These are phyloP conservation scores for Lytechinus pictus DNA, from an alignment of 35 echinoderm and acorn worm species.

Conservation along the genomic window DNA sequence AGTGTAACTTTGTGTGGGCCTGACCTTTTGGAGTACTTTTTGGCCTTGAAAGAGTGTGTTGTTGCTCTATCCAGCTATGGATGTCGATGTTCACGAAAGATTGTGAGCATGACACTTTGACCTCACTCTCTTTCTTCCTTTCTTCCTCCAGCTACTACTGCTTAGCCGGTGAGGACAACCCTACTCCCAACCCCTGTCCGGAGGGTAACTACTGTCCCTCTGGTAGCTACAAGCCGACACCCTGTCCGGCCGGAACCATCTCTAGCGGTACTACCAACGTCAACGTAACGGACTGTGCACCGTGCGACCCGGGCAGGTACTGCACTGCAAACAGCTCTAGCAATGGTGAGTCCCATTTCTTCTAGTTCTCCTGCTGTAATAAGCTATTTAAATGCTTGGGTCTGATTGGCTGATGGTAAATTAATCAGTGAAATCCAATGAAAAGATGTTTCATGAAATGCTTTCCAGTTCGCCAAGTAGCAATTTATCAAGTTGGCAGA, in stretches of 20 bases:
- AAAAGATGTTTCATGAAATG: too few species aligned
- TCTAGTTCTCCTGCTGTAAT: not conserved
- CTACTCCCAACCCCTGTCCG: constrained; percentile 75
- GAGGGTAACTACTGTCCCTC: constrained; percentile 90
- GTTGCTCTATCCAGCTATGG: too few species aligned
- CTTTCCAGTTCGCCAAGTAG: too few species aligned
- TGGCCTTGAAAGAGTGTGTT: too few species aligned
- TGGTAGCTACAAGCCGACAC: constrained; percentile 89
- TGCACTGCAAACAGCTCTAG: constrained; percentile 93
- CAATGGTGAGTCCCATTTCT: constrained; percentile 63
- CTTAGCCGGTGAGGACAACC: constrained; percentile 77
- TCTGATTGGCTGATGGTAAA: too few species aligned
- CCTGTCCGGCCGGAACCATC: constrained; percentile 83
- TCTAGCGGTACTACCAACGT: constrained; percentile 77
- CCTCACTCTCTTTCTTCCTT: not conserved
- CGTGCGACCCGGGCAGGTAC: constrained; percentile 82
- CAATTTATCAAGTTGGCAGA: too few species aligned
- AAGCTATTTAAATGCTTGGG: too few species aligned
- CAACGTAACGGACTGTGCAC: constrained; percentile 74
- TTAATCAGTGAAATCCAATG: too few species aligned
- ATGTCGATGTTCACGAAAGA: too few species aligned
- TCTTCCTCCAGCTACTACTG: constrained; percentile 81
- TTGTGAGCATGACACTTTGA: not conserved
- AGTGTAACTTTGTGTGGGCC: too few species aligned
- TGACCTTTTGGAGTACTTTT: too few species aligned